A percentile compares a stretch with the other conserved stretches of the same genome.
Conservation (phyloP, 30 jellyfish, hydroid and myxozoan genomes). For the Sanderia malayensis region DNA sequence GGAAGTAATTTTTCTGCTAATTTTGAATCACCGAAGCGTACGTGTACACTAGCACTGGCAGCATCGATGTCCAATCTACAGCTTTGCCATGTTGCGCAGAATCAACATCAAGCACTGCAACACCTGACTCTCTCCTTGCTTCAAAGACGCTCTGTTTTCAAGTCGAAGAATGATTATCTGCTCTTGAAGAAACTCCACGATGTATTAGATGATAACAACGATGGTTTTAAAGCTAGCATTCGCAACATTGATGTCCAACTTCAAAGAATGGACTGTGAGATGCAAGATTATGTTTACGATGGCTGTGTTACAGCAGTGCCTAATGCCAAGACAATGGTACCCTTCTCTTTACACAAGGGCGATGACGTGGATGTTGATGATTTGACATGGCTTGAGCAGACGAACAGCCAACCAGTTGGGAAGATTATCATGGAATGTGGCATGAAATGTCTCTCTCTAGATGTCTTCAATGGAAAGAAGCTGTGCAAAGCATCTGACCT, state of each 20-base stretch:
- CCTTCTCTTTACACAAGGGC: conserved; percentile 63
- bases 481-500: background rate
- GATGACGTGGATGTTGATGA: conserved; percentile 77
- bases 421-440: conserved; percentile 83
- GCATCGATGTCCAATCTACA: conserved; percentile 41
- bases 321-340: conserved; percentile 48
- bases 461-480: conserved; percentile 1
- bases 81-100: conserved; percentile 23
- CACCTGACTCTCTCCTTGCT: conserved; percentile 42
- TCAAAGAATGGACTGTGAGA: conserved; percentile 72
- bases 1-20: conserved; percentile 82
- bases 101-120: conserved; percentile 38
- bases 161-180: conserved; percentile 6
- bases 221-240: conserved; percentile 18
- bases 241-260: conserved; percentile 48
- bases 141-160: conserved; percentile 36
- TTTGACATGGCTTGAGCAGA: conserved; percentile 58
- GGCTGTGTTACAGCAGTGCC: conserved; percentile 74
- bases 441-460: conserved; percentile 8
- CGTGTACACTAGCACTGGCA: conserved; percentile 60
- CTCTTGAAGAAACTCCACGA: conserved; percentile 35
- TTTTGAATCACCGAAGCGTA: conserved; percentile 48
- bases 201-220: conserved; percentile 19
- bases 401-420: conserved; percentile 65
- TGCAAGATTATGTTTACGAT: conserved; percentile 42